A percentile compares a stretch with the other conserved stretches of the same genome.
These are phyloP conservation scores for Chionomys nivalis DNA, from an alignment of 2,113 vertebrate genomes.

Conservation along the genomic window DNA sequence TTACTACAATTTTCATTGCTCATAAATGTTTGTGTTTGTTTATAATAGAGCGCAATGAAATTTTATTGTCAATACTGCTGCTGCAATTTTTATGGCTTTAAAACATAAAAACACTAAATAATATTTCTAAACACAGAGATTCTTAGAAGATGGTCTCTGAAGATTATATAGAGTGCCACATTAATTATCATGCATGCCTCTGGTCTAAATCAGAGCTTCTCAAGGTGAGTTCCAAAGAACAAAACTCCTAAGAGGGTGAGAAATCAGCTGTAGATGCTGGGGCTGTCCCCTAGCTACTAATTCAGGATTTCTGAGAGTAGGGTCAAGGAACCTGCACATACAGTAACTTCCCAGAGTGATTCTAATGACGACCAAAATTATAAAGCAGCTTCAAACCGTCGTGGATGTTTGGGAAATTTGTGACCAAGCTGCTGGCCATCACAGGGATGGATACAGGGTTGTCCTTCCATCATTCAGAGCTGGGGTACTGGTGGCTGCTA, in stretches of 20 bases:
- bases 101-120: not conserved
- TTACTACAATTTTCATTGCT: conserved; percentile 4
- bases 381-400: not conserved
- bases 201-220: not conserved
- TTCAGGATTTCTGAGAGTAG: not conserved
- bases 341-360: not conserved
- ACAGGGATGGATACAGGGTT: not conserved
- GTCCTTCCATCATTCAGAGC: not conserved
- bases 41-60: conserved; percentile 7
- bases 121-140: not conserved
- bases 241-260: not conserved
- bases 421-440: not conserved
- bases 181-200: not conserved
- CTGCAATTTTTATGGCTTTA: not conserved
- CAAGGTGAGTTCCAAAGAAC: not conserved
- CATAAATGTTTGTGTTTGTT: not conserved
- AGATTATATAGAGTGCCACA: not conserved
- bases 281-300: not conserved
- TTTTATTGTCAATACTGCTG: not conserved
- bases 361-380: not conserved
- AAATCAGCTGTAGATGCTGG: not conserved
- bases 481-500: not conserved
- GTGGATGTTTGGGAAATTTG: not conserved
- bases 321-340: not conserved
- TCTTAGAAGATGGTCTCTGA: not conserved